Percentiles rank a stretch among this genome's conserved stretches.
phyloP scores from a whole-genome alignment of 2,797 vertebrate genomes.

The Takifugu rubripes region DNA sequence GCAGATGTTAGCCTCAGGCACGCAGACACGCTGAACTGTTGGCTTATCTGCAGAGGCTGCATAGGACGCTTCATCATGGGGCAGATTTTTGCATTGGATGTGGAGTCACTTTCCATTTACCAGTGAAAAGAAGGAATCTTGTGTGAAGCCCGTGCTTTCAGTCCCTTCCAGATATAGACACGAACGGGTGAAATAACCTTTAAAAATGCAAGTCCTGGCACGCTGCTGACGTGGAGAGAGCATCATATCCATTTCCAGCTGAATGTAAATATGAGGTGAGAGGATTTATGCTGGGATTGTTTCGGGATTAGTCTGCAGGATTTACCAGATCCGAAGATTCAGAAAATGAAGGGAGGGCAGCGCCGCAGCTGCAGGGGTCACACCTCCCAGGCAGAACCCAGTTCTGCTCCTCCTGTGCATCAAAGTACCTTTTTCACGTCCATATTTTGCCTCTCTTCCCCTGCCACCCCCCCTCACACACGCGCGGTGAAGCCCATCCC shows the following conservation, averaged over 20 bases:
- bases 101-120: not conserved
- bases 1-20: slow-evolving; percentile 42
- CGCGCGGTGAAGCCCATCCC: not conserved
- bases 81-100: slow-evolving; percentile 13
- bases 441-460: not conserved
- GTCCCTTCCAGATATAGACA: not conserved
- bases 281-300: slow-evolving; percentile 68
- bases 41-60: slow-evolving; percentile 9
- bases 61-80: slow-evolving; percentile 13
- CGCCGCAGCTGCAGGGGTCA: slow-evolving; percentile 22
- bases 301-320: slow-evolving; percentile 69
- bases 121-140: too few species aligned
- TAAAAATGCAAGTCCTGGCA: slow-evolving; percentile 27
- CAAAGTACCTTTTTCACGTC: not conserved
- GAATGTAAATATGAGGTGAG: slow-evolving; percentile 63
- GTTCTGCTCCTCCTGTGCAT: slow-evolving; percentile 1
- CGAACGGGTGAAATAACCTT: slow-evolving; percentile 26
- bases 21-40: slow-evolving; percentile 20
- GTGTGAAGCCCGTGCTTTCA: too few species aligned
- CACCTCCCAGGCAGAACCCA: slow-evolving; percentile 41
- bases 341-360: slow-evolving; percentile 54
- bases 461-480: not conserved
- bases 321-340: slow-evolving; percentile 57
- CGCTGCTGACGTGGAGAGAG: slow-evolving; percentile 15
- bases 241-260: slow-evolving; percentile 58